Evolutionary conservation across 1,140 invertebrate genomes (phyloP), one percentile per base, ranked within the genome.

Genomic region (Pachyrhynchus sulphureomaculatus): DNA sequence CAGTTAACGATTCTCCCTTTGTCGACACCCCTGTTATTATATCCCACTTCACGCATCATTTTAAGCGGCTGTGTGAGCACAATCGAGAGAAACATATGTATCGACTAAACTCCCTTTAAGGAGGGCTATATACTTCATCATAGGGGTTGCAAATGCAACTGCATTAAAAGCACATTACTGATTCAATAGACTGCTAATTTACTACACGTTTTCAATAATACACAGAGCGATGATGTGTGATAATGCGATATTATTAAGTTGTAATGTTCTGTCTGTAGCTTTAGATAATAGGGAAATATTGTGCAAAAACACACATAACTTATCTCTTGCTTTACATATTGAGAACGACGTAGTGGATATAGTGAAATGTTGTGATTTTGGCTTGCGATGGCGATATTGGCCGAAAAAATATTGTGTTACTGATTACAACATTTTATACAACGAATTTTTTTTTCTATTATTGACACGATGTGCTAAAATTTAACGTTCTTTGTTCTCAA

Each of bases 111-210:
- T 51, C 66, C 66, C 66, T 45, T 57, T 15, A 24, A 26, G 21
- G 54, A 42, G 15, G 47, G 42, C 57, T 58, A 64, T 57, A 42
- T 44, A 37, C 32, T 62, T 37, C 21, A 45, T 41, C 44, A 64
- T 69, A 53, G 63, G 65, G 66, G 62, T 54, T 32, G 45, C 44
- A 63, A 68, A 53, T 63, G 63, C 57, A 61, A 68, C 59, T 69
- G 62, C 66, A 69, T 69, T 69, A 69, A 69, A 69, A 66, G 65
- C 41, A 65, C 57, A 69, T 69, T 69, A 69, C 59, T 61, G 60
- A 62, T 63, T 69, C 58, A 69, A 69, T 69, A 64, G 65, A 51
- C 56, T 61, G 66, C 68, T 69, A 69, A 69, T 69, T 69, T 67
- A 59, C 39, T 53, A 53, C 57, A 21, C 18, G 21, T 44, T 44